Percentiles rank a stretch among this genome's conserved stretches.
Conservation (phyloP, 2,888 invertebrate genomes). For the Volucella inflata region DNA sequence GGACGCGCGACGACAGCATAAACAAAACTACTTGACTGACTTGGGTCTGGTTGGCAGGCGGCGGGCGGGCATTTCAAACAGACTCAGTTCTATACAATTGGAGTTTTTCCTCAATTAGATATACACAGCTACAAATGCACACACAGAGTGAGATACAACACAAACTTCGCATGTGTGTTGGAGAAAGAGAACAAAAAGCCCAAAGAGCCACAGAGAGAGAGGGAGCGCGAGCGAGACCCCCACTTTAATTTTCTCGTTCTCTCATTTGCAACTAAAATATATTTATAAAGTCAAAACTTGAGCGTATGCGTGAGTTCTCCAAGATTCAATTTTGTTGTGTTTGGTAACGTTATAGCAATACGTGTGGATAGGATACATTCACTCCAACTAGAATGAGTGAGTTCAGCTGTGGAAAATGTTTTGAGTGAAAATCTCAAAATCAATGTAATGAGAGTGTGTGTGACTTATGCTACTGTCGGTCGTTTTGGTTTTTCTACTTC, state of each 20-base stretch:
- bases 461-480: constrained; percentile 34
- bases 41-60: constrained; percentile 62
- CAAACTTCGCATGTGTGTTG: constrained; percentile 7
- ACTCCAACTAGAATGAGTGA: constrained; percentile 50
- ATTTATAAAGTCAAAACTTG: constrained; percentile 9
- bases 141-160: constrained; percentile 42
- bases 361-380: constrained; percentile 34
- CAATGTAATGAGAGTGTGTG: neutral
- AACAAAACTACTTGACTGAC: constrained; percentile 71
- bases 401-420: constrained; percentile 47
- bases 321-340: constrained; percentile 13
- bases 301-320: constrained; percentile 37
- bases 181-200: constrained; percentile 8
- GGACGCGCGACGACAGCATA: constrained; percentile 73
- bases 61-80: constrained; percentile 68
- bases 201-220: constrained; percentile 44
- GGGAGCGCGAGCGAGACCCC: constrained; percentile 47
- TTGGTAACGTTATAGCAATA: neutral
- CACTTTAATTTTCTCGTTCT: constrained; percentile 51
- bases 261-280: constrained; percentile 5
- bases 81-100: constrained; percentile 64
- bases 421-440: constrained; percentile 48
- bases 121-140: constrained; percentile 25
- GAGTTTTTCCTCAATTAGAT: constrained; percentile 58
- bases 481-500: constrained; percentile 10